phyloP scores from a whole-genome alignment of 1,140 invertebrate genomes.

The Monochamus saltuarius region DNA sequence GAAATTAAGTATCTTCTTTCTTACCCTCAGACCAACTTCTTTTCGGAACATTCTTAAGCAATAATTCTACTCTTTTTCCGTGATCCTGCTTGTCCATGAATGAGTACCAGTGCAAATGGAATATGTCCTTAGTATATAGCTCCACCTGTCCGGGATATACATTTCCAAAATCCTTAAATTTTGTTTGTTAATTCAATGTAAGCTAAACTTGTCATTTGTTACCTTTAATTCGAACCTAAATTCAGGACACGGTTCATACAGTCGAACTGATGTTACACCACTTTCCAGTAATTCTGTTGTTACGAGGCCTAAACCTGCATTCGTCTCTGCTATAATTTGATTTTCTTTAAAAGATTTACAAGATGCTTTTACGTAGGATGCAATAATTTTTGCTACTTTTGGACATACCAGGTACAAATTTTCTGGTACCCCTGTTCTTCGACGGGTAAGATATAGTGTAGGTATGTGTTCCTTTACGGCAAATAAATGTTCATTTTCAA shows the following conservation, averaged over 20 bases:
- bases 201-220: conserved; percentile 13
- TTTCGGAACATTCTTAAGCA: conserved; percentile 42
- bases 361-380: conserved; percentile 28
- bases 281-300: conserved; percentile 36
- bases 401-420: conserved; percentile 36
- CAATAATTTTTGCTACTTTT: conserved; percentile 33
- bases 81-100: conserved; percentile 41
- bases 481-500: too few relatives aligned
- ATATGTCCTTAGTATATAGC: conserved; percentile 42
- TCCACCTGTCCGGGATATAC: conserved; percentile 30
- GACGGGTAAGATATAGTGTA: neutral
- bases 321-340: conserved; percentile 41
- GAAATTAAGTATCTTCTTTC: neutral
- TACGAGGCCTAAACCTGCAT: conserved; percentile 44
- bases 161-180: conserved; percentile 18
- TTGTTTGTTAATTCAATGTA: conserved; percentile 4
- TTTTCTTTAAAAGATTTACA: conserved; percentile 20
- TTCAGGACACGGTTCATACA: conserved; percentile 43
- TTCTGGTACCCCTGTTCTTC: neutral
- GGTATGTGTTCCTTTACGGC: neutral
- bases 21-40: conserved; percentile 46
- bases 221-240: conserved; percentile 40
- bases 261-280: conserved; percentile 27
- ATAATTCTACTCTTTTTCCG: conserved; percentile 32
- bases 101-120: conserved; percentile 31